Evolutionary conservation across 2,888 invertebrate species (phyloP).

Genomic region (Lepidocyrtoides sp.): DNA sequence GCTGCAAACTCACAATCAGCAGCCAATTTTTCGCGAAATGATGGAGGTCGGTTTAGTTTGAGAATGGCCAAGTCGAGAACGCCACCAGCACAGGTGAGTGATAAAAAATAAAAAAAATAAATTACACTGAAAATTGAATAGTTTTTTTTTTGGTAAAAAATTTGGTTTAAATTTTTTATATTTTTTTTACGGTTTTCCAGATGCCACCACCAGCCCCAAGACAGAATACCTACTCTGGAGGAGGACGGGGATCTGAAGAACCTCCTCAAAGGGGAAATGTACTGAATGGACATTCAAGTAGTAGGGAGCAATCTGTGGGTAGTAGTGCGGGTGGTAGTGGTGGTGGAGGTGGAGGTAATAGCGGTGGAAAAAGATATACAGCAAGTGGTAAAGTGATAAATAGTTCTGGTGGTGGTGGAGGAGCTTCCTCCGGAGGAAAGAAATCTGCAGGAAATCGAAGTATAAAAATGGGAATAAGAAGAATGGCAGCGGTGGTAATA

Average conservation of each 20-base stretch:
- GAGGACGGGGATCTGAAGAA: constrained; percentile 17
- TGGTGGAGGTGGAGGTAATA: neutral
- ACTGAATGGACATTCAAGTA: constrained; percentile 70
- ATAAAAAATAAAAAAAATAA: neutral
- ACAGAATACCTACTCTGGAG: constrained; percentile 46
- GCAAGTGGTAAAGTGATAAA: constrained; percentile 61
- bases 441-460: constrained; percentile 88
- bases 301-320: constrained; percentile 42
- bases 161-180: no score
- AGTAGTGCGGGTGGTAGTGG: constrained; percentile 17
- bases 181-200: no score
- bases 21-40: constrained; percentile 88
- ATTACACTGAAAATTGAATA: no score
- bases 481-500: constrained; percentile 45
- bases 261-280: constrained; percentile 9
- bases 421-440: constrained; percentile 9
- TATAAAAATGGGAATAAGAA: constrained; percentile 85
- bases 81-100: constrained; percentile 74
- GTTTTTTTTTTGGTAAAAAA: no score
- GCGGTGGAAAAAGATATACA: constrained; percentile 22
- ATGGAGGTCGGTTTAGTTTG: constrained; percentile 90
- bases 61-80: constrained; percentile 86
- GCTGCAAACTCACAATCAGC: constrained; percentile 28
- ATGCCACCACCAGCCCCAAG: constrained; percentile 68
- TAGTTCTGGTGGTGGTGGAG: constrained; percentile 25